Evolutionary conservation across 2,888 invertebrate genomes (phyloP).

Genomic region (Diabrotica balteata): DNA sequence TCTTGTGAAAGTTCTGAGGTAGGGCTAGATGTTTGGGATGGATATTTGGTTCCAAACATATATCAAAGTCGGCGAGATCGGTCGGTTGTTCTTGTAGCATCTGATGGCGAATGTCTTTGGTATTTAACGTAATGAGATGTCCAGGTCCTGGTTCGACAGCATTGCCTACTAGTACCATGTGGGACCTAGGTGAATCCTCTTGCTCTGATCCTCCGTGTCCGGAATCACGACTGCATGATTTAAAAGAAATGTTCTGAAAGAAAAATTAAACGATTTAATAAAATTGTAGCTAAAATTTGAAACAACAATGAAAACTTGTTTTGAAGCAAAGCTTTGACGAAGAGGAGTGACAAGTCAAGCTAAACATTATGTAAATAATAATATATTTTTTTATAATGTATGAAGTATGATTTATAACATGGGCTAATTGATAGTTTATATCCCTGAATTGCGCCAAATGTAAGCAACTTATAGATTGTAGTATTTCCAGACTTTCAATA

Average conservation of each 20-base stretch:
- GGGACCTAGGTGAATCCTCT: conserved; percentile 71
- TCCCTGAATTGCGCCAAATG: too few relatives aligned
- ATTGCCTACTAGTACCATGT: conserved; percentile 57
- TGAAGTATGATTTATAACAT: too few relatives aligned
- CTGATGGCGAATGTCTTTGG: conserved; percentile 63
- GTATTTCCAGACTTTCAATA: too few relatives aligned
- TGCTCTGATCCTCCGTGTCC: conserved; percentile 72
- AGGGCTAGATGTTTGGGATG: conserved; percentile 53
- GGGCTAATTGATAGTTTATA: too few relatives aligned
- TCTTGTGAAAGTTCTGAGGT: conserved; percentile 51
- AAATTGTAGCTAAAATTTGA: too few relatives aligned
- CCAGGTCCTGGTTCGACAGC: conserved; percentile 58
- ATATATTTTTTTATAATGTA: too few relatives aligned
- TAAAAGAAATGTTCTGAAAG: conserved; percentile 86
- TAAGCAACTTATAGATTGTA: too few relatives aligned
- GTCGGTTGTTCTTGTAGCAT: conserved; percentile 53
- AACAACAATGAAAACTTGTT: too few relatives aligned
- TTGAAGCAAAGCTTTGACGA: too few relatives aligned
- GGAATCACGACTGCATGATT: conserved; percentile 73
- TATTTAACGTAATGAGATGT: conserved; percentile 62
- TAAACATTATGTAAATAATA: too few relatives aligned
- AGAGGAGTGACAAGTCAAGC: too few relatives aligned
- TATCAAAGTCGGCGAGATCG: conserved; percentile 51
- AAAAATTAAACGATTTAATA: background rate
- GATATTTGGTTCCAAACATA: conserved; percentile 47